Percentiles rank a stretch among this genome's conserved stretches.
phyloP scores from a whole-genome alignment of 2,113 vertebrate genomes.

The Malurus melanocephalus region DNA sequence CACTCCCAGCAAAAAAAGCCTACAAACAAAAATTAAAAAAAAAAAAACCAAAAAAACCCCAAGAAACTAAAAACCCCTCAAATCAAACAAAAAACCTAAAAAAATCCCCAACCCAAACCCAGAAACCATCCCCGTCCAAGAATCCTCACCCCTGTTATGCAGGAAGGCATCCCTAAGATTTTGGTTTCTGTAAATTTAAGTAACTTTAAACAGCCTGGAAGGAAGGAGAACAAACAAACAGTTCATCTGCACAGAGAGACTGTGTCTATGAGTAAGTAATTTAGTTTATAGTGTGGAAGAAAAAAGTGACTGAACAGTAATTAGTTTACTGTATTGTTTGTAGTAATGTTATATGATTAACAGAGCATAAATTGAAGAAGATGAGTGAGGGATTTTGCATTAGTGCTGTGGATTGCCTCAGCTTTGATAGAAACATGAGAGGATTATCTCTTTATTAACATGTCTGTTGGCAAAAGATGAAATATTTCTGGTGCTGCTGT shows the following conservation, averaged over 20 bases:
- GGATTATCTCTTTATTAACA: conserved; percentile 32
- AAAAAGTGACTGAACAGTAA: background rate
- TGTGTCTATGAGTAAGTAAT: background rate
- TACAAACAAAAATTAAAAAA: background rate
- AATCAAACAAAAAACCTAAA: background rate
- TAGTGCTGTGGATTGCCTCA: conserved; percentile 1
- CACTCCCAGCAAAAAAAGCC: fast-evolving
- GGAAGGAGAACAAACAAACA: background rate
- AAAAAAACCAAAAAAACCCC: background rate
- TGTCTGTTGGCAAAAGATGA: conserved; percentile 11
- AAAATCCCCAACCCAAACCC: fast-evolving
- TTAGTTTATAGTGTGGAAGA: background rate
- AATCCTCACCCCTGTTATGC: fast-evolving
- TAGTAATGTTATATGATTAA: conserved; percentile 28
- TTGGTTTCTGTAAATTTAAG: background rate
- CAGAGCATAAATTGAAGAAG: conserved; percentile 13
- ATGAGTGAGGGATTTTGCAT: conserved; percentile 15
- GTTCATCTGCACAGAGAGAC: background rate
- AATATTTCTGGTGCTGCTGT: background rate
- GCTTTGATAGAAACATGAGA: conserved; percentile 1
- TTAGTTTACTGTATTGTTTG: conserved; percentile 16
- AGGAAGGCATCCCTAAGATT: background rate
- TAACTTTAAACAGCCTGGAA: background rate
- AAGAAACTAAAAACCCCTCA: background rate
- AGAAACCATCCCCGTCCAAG: background rate